Percentiles rank a stretch among this genome's conserved stretches.
These are phyloP conservation scores for Epizoanthus illoricatus DNA, from an alignment of 92 coral and sea anemone genomes.

Conservation along the genomic window DNA sequence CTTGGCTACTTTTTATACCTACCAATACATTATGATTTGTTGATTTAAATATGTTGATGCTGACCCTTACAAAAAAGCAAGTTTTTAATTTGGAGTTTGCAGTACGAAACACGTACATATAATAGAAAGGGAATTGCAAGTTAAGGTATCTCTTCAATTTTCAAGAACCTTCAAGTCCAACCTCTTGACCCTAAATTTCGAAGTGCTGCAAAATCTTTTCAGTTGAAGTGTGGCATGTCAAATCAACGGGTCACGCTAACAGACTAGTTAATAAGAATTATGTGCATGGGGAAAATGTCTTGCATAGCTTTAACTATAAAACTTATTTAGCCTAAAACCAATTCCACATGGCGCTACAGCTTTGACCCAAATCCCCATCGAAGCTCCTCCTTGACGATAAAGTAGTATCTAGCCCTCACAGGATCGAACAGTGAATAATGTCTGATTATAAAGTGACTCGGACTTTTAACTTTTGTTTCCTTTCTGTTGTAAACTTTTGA, in stretches of 20 bases:
- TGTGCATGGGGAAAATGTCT: conserved; percentile 17
- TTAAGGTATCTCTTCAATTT: background rate
- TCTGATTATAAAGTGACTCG: background rate
- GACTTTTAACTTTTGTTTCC: background rate
- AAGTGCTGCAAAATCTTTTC: conserved; percentile 9
- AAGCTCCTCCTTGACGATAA: background rate
- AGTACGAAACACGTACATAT: too few species aligned
- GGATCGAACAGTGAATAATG: too few species aligned
- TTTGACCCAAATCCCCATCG: background rate
- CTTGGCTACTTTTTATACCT: too few species aligned
- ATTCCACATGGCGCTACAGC: background rate
- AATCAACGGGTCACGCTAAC: conserved; percentile 15
- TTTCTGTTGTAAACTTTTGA: background rate
- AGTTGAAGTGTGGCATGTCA: conserved; percentile 14
- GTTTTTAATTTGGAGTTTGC: too few species aligned
- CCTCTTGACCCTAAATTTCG: conserved; percentile 26
- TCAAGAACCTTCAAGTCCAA: background rate
- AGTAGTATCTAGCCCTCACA: background rate
- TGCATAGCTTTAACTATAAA: conserved; percentile 19
- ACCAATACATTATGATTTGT: too few species aligned
- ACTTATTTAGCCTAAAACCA: background rate
- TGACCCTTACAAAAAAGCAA: too few species aligned
- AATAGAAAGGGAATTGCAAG: too few species aligned
- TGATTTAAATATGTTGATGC: too few species aligned
- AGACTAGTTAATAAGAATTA: background rate